phyloP scores from a whole-genome alignment of 2,113 vertebrate genomes.

The Phylloscopus trochiloides region DNA sequence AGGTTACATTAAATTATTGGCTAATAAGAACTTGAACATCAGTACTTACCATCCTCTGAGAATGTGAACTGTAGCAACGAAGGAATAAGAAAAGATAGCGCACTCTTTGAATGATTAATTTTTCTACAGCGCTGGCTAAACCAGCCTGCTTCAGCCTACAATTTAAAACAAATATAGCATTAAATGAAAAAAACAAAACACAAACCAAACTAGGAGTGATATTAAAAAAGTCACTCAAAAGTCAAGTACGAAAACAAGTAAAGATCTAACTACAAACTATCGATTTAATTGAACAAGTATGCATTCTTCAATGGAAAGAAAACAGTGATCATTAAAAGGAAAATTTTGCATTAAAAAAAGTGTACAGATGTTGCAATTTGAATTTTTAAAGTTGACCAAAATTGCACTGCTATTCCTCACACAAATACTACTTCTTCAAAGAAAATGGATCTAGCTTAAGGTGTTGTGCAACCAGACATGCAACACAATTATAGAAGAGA shows the following conservation, averaged over 20 bases:
- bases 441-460: neutral
- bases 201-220: accelerated
- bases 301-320: neutral
- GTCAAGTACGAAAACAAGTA: neutral
- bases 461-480: neutral
- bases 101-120: constrained; percentile 96
- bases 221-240: neutral
- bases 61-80: constrained; percentile 95
- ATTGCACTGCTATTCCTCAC: neutral
- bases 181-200: neutral
- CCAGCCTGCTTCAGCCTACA: constrained; percentile 94
- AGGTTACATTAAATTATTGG: neutral
- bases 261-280: neutral
- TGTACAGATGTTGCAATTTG: neutral
- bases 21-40: neutral
- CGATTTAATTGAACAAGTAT: neutral
- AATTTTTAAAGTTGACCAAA: neutral
- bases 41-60: constrained; percentile 91
- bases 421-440: neutral
- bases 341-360: neutral
- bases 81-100: constrained; percentile 91
- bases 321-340: neutral
- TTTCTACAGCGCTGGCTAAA: constrained; percentile 94
- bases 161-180: neutral
- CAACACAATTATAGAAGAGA: neutral